These are phyloP conservation scores for Muscicapa striata DNA, from an alignment of 2,797 vertebrate genomes.

Conservation along the genomic window DNA sequence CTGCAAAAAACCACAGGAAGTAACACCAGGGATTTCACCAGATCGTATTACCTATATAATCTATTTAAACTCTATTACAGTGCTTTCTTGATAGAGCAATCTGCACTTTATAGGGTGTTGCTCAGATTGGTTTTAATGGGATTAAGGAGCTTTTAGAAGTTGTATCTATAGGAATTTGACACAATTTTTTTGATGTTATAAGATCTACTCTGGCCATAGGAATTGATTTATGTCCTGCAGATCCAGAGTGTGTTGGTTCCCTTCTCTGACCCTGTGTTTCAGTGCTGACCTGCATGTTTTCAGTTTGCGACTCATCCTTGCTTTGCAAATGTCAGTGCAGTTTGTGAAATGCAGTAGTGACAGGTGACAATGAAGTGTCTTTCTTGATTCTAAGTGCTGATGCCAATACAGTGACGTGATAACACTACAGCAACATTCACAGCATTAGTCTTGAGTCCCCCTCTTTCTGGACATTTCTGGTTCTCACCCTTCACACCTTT, in stretches of 20 bases:
- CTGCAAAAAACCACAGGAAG: neutral
- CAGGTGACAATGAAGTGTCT: neutral
- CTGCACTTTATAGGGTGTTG: neutral
- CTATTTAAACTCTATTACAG: neutral
- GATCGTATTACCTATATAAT: neutral
- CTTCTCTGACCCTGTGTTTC: neutral
- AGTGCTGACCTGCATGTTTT: neutral
- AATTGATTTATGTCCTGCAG: neutral
- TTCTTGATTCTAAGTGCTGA: neutral
- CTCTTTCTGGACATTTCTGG: neutral
- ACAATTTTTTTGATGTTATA: neutral
- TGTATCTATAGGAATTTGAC: neutral
- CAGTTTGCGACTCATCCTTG: neutral
- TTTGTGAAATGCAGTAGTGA: neutral
- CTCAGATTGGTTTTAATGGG: neutral
- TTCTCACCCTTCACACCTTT: neutral
- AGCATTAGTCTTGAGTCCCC: neutral
- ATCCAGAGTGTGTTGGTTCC: neutral
- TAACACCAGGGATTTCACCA: neutral
- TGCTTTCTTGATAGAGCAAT: neutral
- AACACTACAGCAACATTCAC: neutral
- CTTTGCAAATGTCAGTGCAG: neutral
- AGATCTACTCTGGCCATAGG: neutral
- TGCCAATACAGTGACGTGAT: neutral
- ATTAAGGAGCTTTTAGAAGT: neutral